phyloP scores from a whole-genome alignment of 1,140 invertebrate genomes.

The Leptoteleia sp. region DNA sequence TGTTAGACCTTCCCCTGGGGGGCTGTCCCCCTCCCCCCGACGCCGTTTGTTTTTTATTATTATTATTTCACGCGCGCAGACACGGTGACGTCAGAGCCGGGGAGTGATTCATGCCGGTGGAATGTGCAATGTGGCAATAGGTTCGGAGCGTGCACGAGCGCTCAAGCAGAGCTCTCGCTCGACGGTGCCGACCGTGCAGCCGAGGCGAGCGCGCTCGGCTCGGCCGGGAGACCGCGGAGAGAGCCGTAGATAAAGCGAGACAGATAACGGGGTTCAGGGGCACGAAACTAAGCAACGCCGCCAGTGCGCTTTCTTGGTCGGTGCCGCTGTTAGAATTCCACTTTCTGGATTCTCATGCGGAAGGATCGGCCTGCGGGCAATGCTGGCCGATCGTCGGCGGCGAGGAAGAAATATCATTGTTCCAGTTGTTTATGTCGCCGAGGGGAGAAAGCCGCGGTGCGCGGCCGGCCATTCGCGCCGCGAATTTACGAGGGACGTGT shows the following conservation, averaged over 20 bases:
- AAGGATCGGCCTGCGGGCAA: no score
- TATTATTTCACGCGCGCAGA: slow-evolving; percentile 33
- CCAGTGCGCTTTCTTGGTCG: slow-evolving; percentile 48
- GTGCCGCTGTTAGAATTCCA: slow-evolving; percentile 22
- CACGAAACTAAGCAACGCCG: slow-evolving; percentile 58
- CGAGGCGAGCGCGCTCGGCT: slow-evolving; percentile 37
- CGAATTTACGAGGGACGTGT: slow-evolving; percentile 2
- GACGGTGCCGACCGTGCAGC: slow-evolving; percentile 49
- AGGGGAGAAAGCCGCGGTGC: slow-evolving; percentile 12
- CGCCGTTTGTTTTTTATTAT: slow-evolving; percentile 21
- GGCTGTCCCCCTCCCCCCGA: no score
- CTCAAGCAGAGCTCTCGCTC: slow-evolving; percentile 64
- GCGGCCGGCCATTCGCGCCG: neutral
- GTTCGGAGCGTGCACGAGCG: slow-evolving; percentile 58
- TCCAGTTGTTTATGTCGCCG: slow-evolving; percentile 17
- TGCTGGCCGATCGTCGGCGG: no score
- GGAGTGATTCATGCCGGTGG: slow-evolving; percentile 74
- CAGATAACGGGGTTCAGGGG: slow-evolving; percentile 57
- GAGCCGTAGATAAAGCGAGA: slow-evolving; percentile 53
- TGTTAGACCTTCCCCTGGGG: no score
- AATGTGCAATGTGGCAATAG: slow-evolving; percentile 77
- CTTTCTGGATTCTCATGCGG: slow-evolving; percentile 31
- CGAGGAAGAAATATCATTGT: neutral
- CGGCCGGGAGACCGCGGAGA: slow-evolving; percentile 45
- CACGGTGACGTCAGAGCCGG: slow-evolving; percentile 70